Evolutionary conservation across 2,888 invertebrate species (phyloP), one percentile per base, ranked within the genome.

Genomic region (Protophormia terraenovae): DNA sequence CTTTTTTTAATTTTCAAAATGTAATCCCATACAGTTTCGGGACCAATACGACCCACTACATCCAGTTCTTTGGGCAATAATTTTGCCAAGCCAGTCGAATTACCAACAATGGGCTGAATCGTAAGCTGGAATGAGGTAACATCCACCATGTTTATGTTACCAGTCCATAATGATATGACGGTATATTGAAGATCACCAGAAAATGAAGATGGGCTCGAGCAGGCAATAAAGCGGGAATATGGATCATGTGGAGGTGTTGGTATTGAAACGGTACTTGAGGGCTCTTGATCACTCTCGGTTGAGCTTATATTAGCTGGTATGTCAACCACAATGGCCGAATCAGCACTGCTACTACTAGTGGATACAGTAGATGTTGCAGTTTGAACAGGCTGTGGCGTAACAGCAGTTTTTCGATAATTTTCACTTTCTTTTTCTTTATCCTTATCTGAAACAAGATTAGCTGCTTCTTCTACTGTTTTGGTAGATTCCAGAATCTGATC

Each of bases 1-100:
- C 96, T 95, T 90, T 96, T 96, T 90, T 97, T 97, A 94, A 98
- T 97, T 93, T 98, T 97, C 41, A 95, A 95, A 77, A 99, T 96
- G 90, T 99, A 99, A 80, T 98, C 98, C 97, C 97, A 98, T 6
- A 96, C 98, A 12, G 97, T 97, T 12, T 96, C 96, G 0, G 97
- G 97, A 73, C 96, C 95, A 89, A 99, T 98, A 89, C 99, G 94
- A 0, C 99, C 99, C 14, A 98, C 97, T 41, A 99, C 96, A 89
- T 97, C 96, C 29, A 98, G 93, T 78, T 96, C 96, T 67, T 95
- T 94, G 4, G 96, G 96, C 41, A 98, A 93, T 4, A 89, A 69
- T 27, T 88, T 89, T 7, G 81, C 81, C n/a, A 90, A 62, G n/a
- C 89, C 87, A 27, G 60, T 50, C 6, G 87, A 94, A 87, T 95